A percentile compares a stretch with the other conserved stretches of the same genome.
Evolutionary conservation across 1,140 invertebrate species (phyloP).

Genomic region (Cepaea nemoralis): DNA sequence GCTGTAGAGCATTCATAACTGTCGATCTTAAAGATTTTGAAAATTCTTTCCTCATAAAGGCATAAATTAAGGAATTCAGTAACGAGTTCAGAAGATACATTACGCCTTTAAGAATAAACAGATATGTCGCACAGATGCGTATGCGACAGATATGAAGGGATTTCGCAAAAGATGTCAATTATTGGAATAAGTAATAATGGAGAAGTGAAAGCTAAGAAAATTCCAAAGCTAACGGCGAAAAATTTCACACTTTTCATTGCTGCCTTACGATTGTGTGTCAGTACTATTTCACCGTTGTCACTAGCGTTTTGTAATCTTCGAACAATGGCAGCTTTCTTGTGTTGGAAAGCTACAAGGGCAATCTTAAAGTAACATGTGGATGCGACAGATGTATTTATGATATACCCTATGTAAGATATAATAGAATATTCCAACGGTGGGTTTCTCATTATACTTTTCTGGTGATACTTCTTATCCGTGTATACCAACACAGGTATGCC

Average conservation of each 20-base stretch:
- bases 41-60: too few species aligned
- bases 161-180: too few species aligned
- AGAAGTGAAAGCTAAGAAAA: not conserved
- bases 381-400: not conserved
- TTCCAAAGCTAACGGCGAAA: not conserved
- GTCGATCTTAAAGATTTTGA: too few species aligned
- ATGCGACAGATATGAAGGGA: too few species aligned
- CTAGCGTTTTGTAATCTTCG: not conserved
- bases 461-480: not conserved
- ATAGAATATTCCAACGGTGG: not conserved
- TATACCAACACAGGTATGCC: not conserved
- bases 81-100: too few species aligned
- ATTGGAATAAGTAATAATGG: not conserved
- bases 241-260: not conserved
- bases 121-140: too few species aligned
- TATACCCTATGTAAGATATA: not conserved
- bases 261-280: not conserved
- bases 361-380: not conserved
- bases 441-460: not conserved
- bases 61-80: too few species aligned
- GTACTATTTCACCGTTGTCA: not conserved
- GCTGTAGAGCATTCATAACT: too few species aligned
- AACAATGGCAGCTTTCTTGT: not conserved
- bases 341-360: not conserved
- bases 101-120: too few species aligned